A percentile compares a stretch with the other conserved stretches of the same genome.
Evolutionary conservation across 2,888 invertebrate genomes (phyloP).

Genomic region (Isoperla grammatica): DNA sequence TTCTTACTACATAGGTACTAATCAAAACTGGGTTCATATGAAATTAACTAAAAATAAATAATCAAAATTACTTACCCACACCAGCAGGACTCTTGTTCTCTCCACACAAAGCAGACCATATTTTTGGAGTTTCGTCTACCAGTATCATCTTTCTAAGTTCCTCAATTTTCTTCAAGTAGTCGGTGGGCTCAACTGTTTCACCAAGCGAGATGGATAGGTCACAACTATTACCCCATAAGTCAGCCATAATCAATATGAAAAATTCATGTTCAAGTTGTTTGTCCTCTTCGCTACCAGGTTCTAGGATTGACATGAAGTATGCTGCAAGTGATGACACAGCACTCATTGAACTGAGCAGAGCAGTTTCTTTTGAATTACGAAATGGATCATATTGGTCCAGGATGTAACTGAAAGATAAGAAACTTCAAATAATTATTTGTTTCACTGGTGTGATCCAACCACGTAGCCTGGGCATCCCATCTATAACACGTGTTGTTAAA

Average conservation of each 20-base stretch:
- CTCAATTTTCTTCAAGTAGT: conserved; percentile 53
- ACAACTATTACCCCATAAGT: conserved; percentile 93
- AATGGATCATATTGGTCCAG: conserved; percentile 73
- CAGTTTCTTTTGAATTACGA: conserved; percentile 61
- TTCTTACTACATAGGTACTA: too few species aligned
- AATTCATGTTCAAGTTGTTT: conserved; percentile 28
- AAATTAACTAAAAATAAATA: too few species aligned
- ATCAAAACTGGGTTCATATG: too few species aligned
- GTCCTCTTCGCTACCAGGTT: neutral
- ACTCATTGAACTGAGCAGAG: conserved; percentile 50
- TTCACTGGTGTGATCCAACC: too few species aligned
- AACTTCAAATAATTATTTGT: conserved; percentile 10
- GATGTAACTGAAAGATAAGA: conserved; percentile 47
- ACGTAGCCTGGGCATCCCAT: too few species aligned
- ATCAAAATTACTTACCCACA: conserved; percentile 26
- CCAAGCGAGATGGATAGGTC: conserved; percentile 85
- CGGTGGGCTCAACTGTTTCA: conserved; percentile 47
- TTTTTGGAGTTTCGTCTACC: conserved; percentile 52
- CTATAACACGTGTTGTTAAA: too few species aligned
- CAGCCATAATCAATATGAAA: conserved; percentile 44
- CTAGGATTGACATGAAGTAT: conserved; percentile 7
- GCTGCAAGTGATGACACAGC: conserved; percentile 51
- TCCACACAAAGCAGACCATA: conserved; percentile 50
- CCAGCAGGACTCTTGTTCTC: neutral
- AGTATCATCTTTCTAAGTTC: conserved; percentile 55